A percentile compares a stretch with the other conserved stretches of the same genome.
Evolutionary conservation across 2,113 vertebrate genomes (phyloP).

Genomic region (Centropus unirufus): DNA sequence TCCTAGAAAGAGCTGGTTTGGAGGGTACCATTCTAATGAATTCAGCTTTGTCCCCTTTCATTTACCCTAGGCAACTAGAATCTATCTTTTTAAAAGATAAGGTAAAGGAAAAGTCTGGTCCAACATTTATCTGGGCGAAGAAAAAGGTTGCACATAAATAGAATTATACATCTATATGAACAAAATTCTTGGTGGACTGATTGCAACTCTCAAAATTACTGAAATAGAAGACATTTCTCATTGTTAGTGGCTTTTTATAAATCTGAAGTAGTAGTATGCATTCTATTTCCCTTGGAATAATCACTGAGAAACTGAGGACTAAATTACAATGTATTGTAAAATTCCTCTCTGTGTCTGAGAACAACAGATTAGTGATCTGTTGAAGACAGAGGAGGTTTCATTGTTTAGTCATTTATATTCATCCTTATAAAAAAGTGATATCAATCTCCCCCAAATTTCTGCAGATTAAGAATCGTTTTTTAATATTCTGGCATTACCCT

Average conservation of each 20-base stretch:
- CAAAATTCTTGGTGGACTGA: background rate
- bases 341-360: background rate
- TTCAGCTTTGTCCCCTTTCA: background rate
- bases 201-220: background rate
- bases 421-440: background rate
- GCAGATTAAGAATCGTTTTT: background rate
- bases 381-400: background rate
- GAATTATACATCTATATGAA: background rate
- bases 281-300: background rate
- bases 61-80: background rate
- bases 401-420: background rate
- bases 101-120: background rate
- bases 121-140: background rate
- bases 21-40: background rate
- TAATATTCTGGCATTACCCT: background rate
- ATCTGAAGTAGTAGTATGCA: background rate
- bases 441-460: background rate
- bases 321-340: background rate
- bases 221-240: background rate
- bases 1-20: background rate
- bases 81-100: background rate
- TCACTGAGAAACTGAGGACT: background rate
- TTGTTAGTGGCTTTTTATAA: background rate
- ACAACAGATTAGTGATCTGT: background rate
- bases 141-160: background rate